Evolutionary conservation across 2,888 invertebrate species (phyloP).

Genomic region (Fissipunctia ypsillon): DNA sequence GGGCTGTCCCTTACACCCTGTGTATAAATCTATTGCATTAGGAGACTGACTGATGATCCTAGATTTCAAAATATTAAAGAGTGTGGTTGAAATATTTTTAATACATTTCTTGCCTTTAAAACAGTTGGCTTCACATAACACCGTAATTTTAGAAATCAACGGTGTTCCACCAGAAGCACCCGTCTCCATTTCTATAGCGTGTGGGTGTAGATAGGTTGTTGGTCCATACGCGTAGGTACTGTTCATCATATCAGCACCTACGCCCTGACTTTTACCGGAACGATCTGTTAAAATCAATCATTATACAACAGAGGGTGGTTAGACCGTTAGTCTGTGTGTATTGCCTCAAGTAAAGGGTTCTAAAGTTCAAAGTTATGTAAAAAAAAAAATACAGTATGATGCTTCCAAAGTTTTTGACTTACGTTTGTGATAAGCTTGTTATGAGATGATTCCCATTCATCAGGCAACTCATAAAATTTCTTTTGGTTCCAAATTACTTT

Average conservation of each 20-base stretch:
- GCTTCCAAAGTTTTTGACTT: background rate
- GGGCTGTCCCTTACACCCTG: too few relatives aligned
- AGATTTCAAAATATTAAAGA: background rate
- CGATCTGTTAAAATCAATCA: constrained; percentile 20
- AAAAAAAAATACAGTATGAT: background rate
- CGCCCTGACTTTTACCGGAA: constrained; percentile 39
- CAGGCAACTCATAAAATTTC: background rate
- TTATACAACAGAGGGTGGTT: background rate
- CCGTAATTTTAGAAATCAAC: background rate
- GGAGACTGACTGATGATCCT: background rate
- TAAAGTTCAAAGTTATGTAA: background rate
- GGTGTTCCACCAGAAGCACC: background rate
- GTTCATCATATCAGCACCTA: constrained; percentile 40
- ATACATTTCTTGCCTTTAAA: background rate
- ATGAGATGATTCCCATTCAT: background rate
- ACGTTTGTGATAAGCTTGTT: background rate
- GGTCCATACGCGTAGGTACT: constrained; percentile 6
- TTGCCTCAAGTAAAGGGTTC: background rate
- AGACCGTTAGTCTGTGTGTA: background rate
- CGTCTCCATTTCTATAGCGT: background rate
- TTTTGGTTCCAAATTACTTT: constrained; percentile 3
- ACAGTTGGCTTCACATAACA: background rate
- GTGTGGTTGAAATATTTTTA: background rate
- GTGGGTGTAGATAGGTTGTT: constrained; percentile 19
- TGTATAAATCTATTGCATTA: too few relatives aligned